Conservation (phyloP, 1,140 invertebrate species). For the Atta texana region DNA sequence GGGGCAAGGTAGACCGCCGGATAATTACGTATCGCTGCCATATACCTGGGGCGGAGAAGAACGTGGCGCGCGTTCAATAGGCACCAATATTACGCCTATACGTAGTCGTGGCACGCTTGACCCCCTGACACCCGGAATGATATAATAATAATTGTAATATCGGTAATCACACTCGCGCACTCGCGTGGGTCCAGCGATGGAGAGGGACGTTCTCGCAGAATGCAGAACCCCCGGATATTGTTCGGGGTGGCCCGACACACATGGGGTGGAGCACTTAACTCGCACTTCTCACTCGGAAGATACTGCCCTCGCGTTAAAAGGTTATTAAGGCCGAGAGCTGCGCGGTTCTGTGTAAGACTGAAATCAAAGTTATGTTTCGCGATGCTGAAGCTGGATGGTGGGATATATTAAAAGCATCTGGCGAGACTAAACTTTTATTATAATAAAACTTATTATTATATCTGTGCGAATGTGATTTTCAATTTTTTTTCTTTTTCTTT, state of each 20-base stretch:
- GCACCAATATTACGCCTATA: constrained; percentile 70
- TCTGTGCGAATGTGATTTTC: background rate
- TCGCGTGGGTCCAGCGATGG: constrained; percentile 57
- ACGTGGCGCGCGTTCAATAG: constrained; percentile 66
- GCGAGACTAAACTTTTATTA: background rate
- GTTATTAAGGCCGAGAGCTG: constrained; percentile 52
- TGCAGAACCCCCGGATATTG: constrained; percentile 28
- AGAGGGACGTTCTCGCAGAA: constrained; percentile 25
- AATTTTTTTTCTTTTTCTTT: background rate
- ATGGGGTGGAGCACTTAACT: constrained; percentile 35
- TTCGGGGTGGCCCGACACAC: constrained; percentile 1
- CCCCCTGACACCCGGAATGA: constrained; percentile 77
- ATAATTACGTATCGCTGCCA: constrained; percentile 81
- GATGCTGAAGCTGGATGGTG: background rate
- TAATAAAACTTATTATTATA: constrained; percentile 10
- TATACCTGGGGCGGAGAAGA: constrained; percentile 79
- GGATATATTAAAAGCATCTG: constrained; percentile 16
- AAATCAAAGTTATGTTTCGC: constrained; percentile 26
- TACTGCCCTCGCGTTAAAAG: constrained; percentile 40
- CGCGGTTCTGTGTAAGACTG: constrained; percentile 32
- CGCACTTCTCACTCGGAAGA: constrained; percentile 35
- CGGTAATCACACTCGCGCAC: constrained; percentile 29
- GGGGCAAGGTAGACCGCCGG: constrained; percentile 68
- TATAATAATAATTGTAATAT: constrained; percentile 82
- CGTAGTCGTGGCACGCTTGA: constrained; percentile 80